Base-by-base conservation (phyloP, 2,797 vertebrate genomes). In the Poecilia velifera region DNA sequence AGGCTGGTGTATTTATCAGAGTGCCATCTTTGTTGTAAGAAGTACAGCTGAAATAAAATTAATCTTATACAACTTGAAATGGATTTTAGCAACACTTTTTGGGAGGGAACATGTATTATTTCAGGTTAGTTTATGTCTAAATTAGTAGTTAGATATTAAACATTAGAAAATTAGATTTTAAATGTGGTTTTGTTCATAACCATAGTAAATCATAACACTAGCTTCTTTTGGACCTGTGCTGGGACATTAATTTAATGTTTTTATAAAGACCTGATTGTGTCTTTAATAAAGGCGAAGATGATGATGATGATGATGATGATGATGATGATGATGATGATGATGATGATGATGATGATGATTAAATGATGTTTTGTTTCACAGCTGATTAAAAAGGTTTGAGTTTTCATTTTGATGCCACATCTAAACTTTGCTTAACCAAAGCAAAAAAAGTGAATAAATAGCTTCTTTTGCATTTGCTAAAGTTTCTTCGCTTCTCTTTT, bases 131-230 rank as follows among this genome's bases (percentile, higher is more conserved):
- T 84, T 73, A 83, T 39, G 79, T 85, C 49, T 55, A 45, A 72
- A 72, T 1, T 43, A 43, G 4, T 3, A 53, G 74, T 36, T 59
- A 62, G 55, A 62, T 51, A 51, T 51, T 51, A 88, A 75, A 90
- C 45, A 90, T 80, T 86, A 92, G 87, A 12, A 91, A 90, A 88
- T 90, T 89, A 89, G 83, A 74, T 74, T 90, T 79, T 64, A 43
- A 90, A 83, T 79, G 88, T 89, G 82, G 81, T 77, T 79, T 82
- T 88, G 78, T 91, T 90, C 74, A 87, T 3, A 70, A 88, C 84
- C 51, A 66, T 53, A 49, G 49, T 55, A 80, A 82, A 88, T 76
- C 81, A 36, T 87, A 88, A 85, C 78, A 82, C 77, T 88, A 87
- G 80, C 73, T 76, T 84, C 59, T 72, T 47, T 28, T 76, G 79